Base-by-base conservation (phyloP, 1,140 invertebrate species). In the Penaeus japonicus region DNA sequence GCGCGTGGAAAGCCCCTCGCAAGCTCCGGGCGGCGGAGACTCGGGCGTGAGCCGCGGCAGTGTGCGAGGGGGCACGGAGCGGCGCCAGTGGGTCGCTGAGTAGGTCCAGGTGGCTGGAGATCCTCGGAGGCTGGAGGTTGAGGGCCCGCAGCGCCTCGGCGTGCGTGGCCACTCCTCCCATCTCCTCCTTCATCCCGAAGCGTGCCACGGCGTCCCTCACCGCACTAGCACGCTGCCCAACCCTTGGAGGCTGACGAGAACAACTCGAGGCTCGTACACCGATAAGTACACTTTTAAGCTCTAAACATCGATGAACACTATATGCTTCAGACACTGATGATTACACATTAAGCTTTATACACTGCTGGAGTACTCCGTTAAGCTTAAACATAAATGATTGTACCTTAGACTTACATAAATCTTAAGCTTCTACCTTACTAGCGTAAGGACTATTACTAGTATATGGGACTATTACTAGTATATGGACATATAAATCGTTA, bases 51-150 rank as follows among this genome's bases (percentile, higher is more conserved):
- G 47, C 47, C 10, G 47, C 47, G 47, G 47, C 47, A 15, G 47
- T 47, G 47, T 47, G 47, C 47, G 47, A 47, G 10, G 86, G 86
- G 12, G 65, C 87, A 18, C 87, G 79, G 39, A 88, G 79, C 12
- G 87, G 80, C 10, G 87, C 87, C 54, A 88, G 55, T 35, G 86
- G 87, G 53, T 88, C 87, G 3, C 65, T 77, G 10, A 88, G 73
- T 3, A 88, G 70, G 55, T 88, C 87, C n/a, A 88, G 80, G 65
- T 88, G 87, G 70, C 87, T 88, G 27, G 78, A 70, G 54, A 88
- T 88, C 81, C 83, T 88, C n/a, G 87, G 87, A 47, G 87, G 87
- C 35, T 88, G 87, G 65, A 88, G 55, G 73, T 83, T 88, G 73
- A 88, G 80, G 12, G 87, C 80, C 35, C 87, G 65, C 65, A 88